Evolutionary conservation across 2,797 vertebrate genomes (phyloP), one percentile per base, ranked within the genome.

Genomic region (Anisognathus igniventris): DNA sequence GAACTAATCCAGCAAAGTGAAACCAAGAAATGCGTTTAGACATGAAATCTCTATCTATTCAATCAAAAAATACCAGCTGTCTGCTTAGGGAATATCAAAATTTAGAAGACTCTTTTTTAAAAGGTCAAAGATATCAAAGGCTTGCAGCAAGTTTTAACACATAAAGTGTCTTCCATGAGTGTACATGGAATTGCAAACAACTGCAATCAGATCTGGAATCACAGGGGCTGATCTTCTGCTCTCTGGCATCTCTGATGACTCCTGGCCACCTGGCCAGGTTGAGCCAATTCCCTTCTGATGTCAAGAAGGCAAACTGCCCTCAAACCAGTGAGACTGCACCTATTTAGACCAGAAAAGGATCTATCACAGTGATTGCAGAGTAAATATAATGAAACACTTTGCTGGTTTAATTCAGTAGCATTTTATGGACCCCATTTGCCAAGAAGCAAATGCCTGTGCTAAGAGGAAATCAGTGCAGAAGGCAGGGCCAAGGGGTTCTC

Each of bases 41-140:
- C 96, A 94, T 79, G 94, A 96, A 97, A 97, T 92, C 85, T 97
- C 95, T 98, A 97, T 97, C 97, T 96, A 91, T 91, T 98, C 97
- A 96, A 98, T 98, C 98, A 91, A 96, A 95, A 98, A 98, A 88
- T 89, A 90, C 96, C 97, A 97, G 85, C 95, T 94, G 96, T 97
- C 93, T 96, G 95, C 95, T 95, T 85, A 90, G 91, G 93, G 96
- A 98, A 98, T 96, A 98, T 97, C 96, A 96, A 97, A 97, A 97
- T 98, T 95, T 97, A 95, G 71, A 79, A 75, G 60, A 35, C 58
- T 81, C 56, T 65, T 58, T 64, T 81, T 65, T n/a, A 27, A 92
- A 95, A 96, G 97, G 97, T 97, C 97, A 97, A 92, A 95, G 89
- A 96, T 97, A 98, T 98, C 97, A 98, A 98, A 98, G 97, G 82